Conservation (phyloP, 2,797 vertebrate species). For the Calcarius lapponicus region DNA sequence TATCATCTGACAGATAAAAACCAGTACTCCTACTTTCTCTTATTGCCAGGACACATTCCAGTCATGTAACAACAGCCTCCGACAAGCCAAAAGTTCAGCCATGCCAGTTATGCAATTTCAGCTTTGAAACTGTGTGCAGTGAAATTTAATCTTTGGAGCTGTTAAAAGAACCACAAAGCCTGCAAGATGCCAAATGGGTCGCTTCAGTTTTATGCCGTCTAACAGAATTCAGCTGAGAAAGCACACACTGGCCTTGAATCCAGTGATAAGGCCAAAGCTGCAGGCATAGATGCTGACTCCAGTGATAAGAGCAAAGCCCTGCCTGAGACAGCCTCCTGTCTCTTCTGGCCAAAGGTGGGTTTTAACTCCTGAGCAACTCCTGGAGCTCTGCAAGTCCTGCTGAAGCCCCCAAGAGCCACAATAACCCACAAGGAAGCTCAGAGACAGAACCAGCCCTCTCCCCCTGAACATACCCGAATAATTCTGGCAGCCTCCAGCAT, state of each 20-base stretch:
- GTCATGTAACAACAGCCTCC: fast-evolving
- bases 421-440: not conserved
- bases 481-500: slow-evolving; percentile 93
- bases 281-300: fast-evolving
- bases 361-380: not conserved
- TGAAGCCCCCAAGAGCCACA: not conserved
- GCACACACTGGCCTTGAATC: not conserved
- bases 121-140: not conserved
- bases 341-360: not conserved
- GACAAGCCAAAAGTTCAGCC: not conserved
- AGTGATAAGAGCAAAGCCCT: not conserved
- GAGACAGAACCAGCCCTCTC: not conserved
- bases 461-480: slow-evolving; percentile 82
- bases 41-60: not conserved
- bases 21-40: not conserved
- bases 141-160: not conserved
- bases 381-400: not conserved
- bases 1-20: not conserved
- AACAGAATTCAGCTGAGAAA: not conserved
- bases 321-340: not conserved
- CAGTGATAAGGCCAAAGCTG: not conserved
- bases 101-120: not conserved
- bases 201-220: not conserved
- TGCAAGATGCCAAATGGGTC: not conserved
- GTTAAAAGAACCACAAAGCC: not conserved